These are phyloP conservation scores for Mola mola DNA, from an alignment of 2,113 vertebrate genomes.

Conservation along the genomic window DNA sequence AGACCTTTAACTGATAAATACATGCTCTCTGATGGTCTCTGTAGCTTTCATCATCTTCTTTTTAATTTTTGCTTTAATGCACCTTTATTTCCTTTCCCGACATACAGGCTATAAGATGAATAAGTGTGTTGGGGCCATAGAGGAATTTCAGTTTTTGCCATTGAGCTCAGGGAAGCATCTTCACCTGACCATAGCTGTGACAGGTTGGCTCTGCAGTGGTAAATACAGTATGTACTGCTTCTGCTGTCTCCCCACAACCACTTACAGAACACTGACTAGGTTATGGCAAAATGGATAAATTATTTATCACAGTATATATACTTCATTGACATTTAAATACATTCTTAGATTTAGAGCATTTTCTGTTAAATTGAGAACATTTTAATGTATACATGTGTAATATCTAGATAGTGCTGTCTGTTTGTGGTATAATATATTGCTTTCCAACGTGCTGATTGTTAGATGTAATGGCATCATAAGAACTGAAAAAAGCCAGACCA, in stretches of 20 bases:
- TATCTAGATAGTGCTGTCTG: too few relatives aligned
- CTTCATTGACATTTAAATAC: background rate
- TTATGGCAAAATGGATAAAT: background rate
- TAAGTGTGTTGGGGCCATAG: slow-evolving; percentile 94
- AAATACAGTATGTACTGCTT: slow-evolving; percentile 89
- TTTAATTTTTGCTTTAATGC: background rate
- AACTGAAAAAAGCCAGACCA: too few relatives aligned
- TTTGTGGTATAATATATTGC: too few relatives aligned
- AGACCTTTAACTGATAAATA: too few relatives aligned
- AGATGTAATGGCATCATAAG: too few relatives aligned
- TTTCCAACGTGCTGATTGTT: too few relatives aligned
- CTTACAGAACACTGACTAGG: background rate
- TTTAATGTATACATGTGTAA: too few relatives aligned
- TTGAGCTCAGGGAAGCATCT: slow-evolving; percentile 90
- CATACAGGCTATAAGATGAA: slow-evolving; percentile 97
- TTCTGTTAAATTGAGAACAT: too few relatives aligned
- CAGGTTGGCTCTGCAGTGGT: slow-evolving; percentile 93
- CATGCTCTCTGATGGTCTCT: too few relatives aligned
- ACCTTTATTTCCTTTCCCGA: background rate
- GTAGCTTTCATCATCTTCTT: background rate
- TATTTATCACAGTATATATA: background rate
- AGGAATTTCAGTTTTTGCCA: slow-evolving; percentile 96
- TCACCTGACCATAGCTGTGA: slow-evolving; percentile 91
- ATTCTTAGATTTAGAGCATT: too few relatives aligned
- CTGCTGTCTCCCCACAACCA: background rate